Conservation (phyloP, 1,140 invertebrate genomes). For the Drosophila malerkotliana region DNA sequence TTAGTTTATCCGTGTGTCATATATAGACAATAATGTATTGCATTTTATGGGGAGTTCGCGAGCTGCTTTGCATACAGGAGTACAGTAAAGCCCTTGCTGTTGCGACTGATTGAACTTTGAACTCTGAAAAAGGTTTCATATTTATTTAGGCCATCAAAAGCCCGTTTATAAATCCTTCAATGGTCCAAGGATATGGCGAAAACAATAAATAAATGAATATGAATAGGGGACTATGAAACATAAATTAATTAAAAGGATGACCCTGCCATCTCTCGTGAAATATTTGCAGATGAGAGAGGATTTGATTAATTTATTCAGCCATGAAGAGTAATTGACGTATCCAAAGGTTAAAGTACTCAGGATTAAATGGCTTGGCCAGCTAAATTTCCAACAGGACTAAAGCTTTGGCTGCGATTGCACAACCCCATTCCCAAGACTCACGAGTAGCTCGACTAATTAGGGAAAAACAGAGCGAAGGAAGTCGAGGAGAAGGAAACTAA, state of each 20-base stretch:
- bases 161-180: too few relatives aligned
- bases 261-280: neutral
- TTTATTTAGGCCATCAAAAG: neutral
- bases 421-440: conserved; percentile 1
- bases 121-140: neutral
- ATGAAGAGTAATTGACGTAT: neutral
- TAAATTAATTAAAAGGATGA: neutral
- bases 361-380: neutral
- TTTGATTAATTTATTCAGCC: conserved; percentile 1
- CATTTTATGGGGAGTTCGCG: conserved; percentile 13
- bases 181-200: too few relatives aligned
- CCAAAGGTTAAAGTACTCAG: neutral
- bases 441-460: conserved; percentile 26
- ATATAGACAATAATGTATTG: conserved; percentile 29
- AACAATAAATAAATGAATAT: neutral
- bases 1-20: neutral
- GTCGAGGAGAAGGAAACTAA: conserved; percentile 21
- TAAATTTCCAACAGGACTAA: neutral
- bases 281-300: neutral
- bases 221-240: neutral
- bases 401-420: conserved; percentile 22
- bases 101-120: neutral
- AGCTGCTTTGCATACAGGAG: neutral
- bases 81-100: neutral
- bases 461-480: conserved; percentile 12